phyloP scores from a whole-genome alignment of 2,113 vertebrate species.

The Cochlearius cochlearius region DNA sequence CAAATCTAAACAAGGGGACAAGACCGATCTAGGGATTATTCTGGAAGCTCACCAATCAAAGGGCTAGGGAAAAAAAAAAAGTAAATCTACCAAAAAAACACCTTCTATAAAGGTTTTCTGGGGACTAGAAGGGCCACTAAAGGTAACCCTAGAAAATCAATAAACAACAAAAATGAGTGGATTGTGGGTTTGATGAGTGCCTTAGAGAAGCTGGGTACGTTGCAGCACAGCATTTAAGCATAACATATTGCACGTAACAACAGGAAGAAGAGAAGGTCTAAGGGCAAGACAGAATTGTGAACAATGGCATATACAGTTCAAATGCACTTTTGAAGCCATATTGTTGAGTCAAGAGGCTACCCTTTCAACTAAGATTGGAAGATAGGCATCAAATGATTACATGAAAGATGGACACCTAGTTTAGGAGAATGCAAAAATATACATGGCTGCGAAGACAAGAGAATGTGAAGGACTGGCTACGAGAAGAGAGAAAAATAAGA shows the following conservation, averaged over 20 bases:
- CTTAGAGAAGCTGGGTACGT: neutral
- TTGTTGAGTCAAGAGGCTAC: neutral
- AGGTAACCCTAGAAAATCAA: neutral
- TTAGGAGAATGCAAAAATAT: neutral
- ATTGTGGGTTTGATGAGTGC: neutral
- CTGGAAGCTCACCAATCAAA: neutral
- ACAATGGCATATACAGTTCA: neutral
- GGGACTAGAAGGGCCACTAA: neutral
- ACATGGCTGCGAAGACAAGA: neutral
- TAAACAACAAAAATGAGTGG: neutral
- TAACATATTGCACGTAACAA: neutral
- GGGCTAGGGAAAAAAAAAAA: neutral
- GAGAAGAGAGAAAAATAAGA: neutral
- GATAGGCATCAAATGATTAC: neutral
- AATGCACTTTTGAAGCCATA: neutral
- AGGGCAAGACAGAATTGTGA: neutral
- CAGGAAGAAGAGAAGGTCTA: neutral
- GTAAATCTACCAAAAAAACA: neutral
- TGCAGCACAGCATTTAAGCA: neutral
- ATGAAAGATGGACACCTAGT: neutral
- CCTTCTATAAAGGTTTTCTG: neutral
- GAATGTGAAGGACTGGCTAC: neutral
- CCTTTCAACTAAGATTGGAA: neutral
- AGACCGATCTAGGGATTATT: neutral
- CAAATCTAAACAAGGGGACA: neutral